Conservation (phyloP, 1,140 invertebrate species). For the Achroia grisella region DNA sequence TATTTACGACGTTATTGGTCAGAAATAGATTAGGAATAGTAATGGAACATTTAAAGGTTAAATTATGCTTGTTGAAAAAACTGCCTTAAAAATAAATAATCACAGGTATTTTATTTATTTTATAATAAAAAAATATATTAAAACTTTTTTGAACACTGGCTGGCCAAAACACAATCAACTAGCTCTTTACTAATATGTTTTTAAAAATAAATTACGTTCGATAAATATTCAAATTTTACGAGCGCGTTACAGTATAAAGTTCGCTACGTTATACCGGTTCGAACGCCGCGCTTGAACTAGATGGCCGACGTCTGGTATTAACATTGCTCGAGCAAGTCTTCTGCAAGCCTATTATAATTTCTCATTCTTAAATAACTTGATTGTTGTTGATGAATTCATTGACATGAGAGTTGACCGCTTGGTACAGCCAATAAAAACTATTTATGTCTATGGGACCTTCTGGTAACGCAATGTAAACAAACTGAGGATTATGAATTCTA, state of each 20-base stretch:
- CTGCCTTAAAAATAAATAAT: no score
- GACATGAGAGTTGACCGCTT: conserved; percentile 24
- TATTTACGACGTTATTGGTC: no score
- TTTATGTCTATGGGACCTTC: neutral
- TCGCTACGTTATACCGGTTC: conserved; percentile 29
- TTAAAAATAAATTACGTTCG: neutral
- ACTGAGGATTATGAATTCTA: no score
- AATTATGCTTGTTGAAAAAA: no score
- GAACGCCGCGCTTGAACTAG: conserved; percentile 41
- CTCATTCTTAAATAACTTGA: conserved; percentile 27
- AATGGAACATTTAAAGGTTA: no score
- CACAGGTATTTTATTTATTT: no score
- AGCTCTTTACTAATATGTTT: neutral
- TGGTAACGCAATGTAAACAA: no score
- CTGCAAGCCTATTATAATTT: conserved; percentile 6
- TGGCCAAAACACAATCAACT: neutral
- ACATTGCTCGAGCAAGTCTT: conserved; percentile 12
- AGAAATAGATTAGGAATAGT: no score
- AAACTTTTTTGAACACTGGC: conserved; percentile 3
- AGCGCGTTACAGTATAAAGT: conserved; percentile 1
- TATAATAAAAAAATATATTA: no score
- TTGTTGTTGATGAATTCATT: conserved; percentile 35
- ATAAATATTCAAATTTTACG: conserved; percentile 12
- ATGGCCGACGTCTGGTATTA: conserved; percentile 3
- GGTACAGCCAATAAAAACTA: conserved; percentile 16